These are phyloP conservation scores for Cheilosia soror DNA, from an alignment of 2,888 invertebrate species.

Conservation along the genomic window DNA sequence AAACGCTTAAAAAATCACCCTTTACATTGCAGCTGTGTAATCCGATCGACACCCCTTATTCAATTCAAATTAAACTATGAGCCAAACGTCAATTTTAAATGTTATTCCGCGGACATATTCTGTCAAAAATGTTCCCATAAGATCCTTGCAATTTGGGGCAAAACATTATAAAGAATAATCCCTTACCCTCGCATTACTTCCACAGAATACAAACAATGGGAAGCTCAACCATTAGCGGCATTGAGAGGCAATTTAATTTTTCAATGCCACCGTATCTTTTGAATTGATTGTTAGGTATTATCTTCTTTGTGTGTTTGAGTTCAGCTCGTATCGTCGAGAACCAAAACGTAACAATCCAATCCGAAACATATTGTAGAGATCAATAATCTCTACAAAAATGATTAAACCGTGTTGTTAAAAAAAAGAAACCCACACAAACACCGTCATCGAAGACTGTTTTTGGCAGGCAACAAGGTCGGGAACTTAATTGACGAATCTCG, in stretches of 20 bases:
- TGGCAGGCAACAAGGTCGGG: conserved; percentile 32
- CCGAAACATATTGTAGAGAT: conserved; percentile 19
- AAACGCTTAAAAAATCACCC: no score
- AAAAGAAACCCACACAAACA: conserved; percentile 1
- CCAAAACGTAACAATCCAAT: conserved; percentile 27
- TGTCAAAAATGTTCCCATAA: no score
- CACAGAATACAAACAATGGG: neutral
- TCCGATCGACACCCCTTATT: no score
- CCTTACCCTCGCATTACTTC: neutral
- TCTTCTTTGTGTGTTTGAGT: conserved; percentile 1
- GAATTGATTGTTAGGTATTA: conserved; percentile 14
- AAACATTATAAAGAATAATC: no score
- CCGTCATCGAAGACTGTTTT: conserved; percentile 21
- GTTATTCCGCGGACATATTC: no score
- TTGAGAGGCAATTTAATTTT: conserved; percentile 38
- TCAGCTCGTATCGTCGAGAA: neutral
- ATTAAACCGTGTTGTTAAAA: conserved; percentile 37
- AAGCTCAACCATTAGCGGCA: conserved; percentile 4
- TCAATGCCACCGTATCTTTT: conserved; percentile 44
- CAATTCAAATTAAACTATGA: no score
- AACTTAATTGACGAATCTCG: conserved; percentile 33
- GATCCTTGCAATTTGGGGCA: no score
- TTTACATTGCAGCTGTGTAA: no score
- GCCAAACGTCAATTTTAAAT: no score
- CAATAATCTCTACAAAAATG: conserved; percentile 41